Evolutionary conservation across 2,888 invertebrate genomes (phyloP), one percentile per base, ranked within the genome.

Genomic region (Conops quadrifasciatus): DNA sequence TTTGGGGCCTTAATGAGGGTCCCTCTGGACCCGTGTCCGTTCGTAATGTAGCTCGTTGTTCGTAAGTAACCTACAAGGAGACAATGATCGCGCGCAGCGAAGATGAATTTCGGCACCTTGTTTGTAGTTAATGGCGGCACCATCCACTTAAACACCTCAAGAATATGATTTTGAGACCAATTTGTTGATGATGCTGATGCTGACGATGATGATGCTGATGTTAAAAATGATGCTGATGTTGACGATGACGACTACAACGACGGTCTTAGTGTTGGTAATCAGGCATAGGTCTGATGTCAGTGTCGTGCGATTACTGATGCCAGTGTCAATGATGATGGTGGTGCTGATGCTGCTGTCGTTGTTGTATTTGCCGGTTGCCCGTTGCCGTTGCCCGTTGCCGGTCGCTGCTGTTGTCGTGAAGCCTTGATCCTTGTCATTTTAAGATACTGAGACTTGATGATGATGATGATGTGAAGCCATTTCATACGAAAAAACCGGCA

Each of bases 1-100:
- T 82, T 82, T 7, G 78, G 78, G 71, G 71, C 77, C 77, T 80
- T 83, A 83, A 83, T 83, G 83, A 83, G 78, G 73, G 78, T 75
- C 82, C 81, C 83, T 82, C 83, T 83, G 81, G 69, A 76, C 76
- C 81, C 78, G 74, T 78, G 73, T n/a, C n/a, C n/a, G n/a, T n/a
- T n/a, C n/a, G n/a, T n/a, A n/a, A 36, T 36, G 36, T 36, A 36
- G 9, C 36, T 36, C 36, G 9, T n/a, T n/a, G n/a, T n/a, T n/a
- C n/a, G n/a, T n/a, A n/a, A n/a, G n/a, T 79, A 82, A 82, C 80
- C 78, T 80, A 77, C 78, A 79, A 49, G 36, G 19, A 43, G 36
- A 56, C 51, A n/a, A 15, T 60, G 49, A 43, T 24, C 75, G 19
- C 56, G 68, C 36, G 19, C n/a, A 24, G 11, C 11, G 24, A 21